Base-by-base conservation (phyloP, 1,140 invertebrate species). In the honey bee (Apis mellifera) region DNA sequence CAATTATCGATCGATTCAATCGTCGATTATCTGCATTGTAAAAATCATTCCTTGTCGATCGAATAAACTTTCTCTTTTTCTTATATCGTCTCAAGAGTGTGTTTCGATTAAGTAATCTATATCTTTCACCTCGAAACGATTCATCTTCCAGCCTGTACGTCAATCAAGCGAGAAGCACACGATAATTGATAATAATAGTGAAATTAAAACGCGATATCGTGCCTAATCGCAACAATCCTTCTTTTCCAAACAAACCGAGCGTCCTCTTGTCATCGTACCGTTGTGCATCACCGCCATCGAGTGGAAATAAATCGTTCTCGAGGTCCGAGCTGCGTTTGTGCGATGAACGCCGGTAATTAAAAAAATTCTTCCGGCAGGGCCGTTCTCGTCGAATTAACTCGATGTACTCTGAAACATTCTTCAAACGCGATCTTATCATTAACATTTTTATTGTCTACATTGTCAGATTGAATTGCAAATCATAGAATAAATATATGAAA, bases 351-450 rank as follows among this genome's bases (percentile, higher is more conserved):
- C 81, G 86, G 48, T 64, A 64, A 86, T 78, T 75, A 59, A 73
- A 75, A 75, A 65, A 48, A 76, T 66, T 83, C 42, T 59, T 54
- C 68, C 71, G 73, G 15, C 62, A 32, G 66, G 68, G 68, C 73
- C 73, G 72, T 84, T 78, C 32, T 74, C 70, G 59, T 87, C 64
- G 82, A 86, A 85, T 83, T 62, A 86, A 72, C 80, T 86, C 80
- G 80, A 64, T 86, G 59, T 59, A 52, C 65, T 74, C 78, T 86
- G 76, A 76, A 82, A 82, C 79, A 82, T 82, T 82, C 64, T 82
- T 76, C 21, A 26, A 82, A 65, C 9, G 50, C 78, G 64, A 60
- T 42, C 2, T 15, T 9, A 15, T 26, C 21, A 60, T 82, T 82
- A 82, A 48, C 48, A 59, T 23, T 21, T 8, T 15, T 54, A 55